Base-by-base conservation (phyloP, 1,140 invertebrate species). In the Dendrolimus kikuchii region DNA sequence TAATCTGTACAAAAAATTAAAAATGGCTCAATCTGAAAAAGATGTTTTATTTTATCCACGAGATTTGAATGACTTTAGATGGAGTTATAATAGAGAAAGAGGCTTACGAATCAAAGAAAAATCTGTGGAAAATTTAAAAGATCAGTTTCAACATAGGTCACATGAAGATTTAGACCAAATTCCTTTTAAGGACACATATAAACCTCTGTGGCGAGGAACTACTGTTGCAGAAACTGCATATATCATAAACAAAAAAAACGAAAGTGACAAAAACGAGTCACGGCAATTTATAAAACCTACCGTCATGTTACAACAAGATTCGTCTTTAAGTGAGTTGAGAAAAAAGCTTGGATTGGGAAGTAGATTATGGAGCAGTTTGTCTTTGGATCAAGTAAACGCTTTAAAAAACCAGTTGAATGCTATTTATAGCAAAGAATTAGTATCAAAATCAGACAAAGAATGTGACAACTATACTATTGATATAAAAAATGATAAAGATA, bases 71-170 rank as follows among this genome's bases (percentile, higher is more conserved):
- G 90, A 91, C 23, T 89, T 92, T 38, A 90, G 91, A 62, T 97
- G 94, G 93, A 89, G 90, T 71, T 81, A 88, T 53, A 88, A 92
- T 57, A 92, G 90, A 36, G 96, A 98, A 67, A 89, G 92, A 45
- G 93, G 94, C 0, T 81, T 98, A 46, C 89, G 92, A 71, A 92
- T 91, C 43, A 96, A 95, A 76, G 94, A 96, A 71, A 93, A 94
- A 72, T 96, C 95, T 0, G 94, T 97, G 0, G 93, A 95, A 76
- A 93, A 97, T 83, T 89, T 98, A 23, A 91, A 92, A 53, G 91
- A 93, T 59, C 90, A 92, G 62, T 94, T 95, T 64, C 88, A 90
- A 67, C 90, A 89, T 71, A 77, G 91, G 63, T 82, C 85, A 37
- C 77, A 76, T 5, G 49, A 86, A 46, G 88, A 68, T 67, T 64